Base-by-base conservation (phyloP, 1,140 invertebrate genomes). In the Drosophila lowei region DNA sequence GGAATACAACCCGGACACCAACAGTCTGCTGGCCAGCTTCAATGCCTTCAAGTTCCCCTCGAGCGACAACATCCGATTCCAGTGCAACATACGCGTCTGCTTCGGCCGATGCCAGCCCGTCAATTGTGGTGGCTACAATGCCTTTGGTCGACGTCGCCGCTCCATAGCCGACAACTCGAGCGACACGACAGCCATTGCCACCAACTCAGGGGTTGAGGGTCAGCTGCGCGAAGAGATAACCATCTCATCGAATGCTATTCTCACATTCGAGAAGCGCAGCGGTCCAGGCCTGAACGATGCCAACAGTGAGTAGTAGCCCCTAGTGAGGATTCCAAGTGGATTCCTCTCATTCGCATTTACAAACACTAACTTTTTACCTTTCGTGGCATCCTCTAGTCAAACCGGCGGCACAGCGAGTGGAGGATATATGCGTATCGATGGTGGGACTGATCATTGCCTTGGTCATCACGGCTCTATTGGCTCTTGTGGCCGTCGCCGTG, bases 11-110 rank as follows among this genome's bases (percentile, higher is more conserved):
- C 93, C 95, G 5, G 96, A 97, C 38, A 95, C 95, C 9, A 96
- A 96, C 90, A 94, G 96, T 9, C 92, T 98, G 18, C 93, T 96
- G 84, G 97, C 97, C 43, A 94, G 95, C 65, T 98, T 99, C 90
- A 98, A 98, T 90, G 97, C 97, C 4, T 99, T 99, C 91, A 98
- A 99, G 91, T 99, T 99, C 94, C 97, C 97, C 0, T 97, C 96
- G 65, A 97, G 96, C 81, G 97, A 98, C 81, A 98, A 97, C 89
- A 97, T 98, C 77, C 93, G 97, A 91, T 98, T 98, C 96, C 97
- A 98, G 91, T 98, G 97, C 91, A 98, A 98, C 90, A 97, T 98
- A 89, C 93, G 97, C 47, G 97, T 98, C 4, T 98, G 97, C 93
- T 98, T 98, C 90, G 97, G 97, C 91, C 96, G 95, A 92, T 98